A percentile compares a stretch with the other conserved stretches of the same genome.
phyloP scores from a whole-genome alignment of 2,113 vertebrate species.

The Gnathonemus echidnorhynchus region DNA sequence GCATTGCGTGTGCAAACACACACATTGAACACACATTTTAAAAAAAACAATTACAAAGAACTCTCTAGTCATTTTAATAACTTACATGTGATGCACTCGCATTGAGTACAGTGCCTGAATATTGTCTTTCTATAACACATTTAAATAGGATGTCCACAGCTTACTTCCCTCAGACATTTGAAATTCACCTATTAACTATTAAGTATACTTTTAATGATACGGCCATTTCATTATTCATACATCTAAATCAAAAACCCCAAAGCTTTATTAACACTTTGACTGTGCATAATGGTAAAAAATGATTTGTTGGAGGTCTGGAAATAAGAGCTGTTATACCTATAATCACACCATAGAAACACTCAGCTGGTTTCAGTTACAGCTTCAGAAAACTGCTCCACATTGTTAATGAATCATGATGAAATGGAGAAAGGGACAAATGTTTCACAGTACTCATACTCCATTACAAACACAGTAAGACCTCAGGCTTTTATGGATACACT shows the following conservation, averaged over 20 bases:
- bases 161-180: constrained; percentile 35
- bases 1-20: background rate
- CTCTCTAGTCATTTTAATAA: background rate
- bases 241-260: constrained; percentile 60
- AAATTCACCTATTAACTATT: constrained; percentile 53
- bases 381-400: constrained; percentile 48
- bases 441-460: constrained; percentile 22
- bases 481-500: background rate
- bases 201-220: constrained; percentile 48
- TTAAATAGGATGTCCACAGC: constrained; percentile 46
- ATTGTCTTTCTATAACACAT: constrained; percentile 32
- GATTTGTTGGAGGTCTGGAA: constrained; percentile 64
- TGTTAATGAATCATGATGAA: constrained; percentile 54
- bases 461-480: constrained; percentile 48
- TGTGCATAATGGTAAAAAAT: constrained; percentile 61
- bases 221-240: constrained; percentile 61
- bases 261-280: constrained; percentile 67
- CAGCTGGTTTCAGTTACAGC: constrained; percentile 52
- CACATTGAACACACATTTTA: background rate
- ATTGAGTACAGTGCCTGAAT: background rate
- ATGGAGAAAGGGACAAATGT: constrained; percentile 35
- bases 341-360: constrained; percentile 65
- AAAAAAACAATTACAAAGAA: background rate
- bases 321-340: constrained; percentile 56
- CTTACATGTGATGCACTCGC: background rate